Conservation (phyloP, 2,113 vertebrate genomes). For the Trochalopteron elliotii region DNA sequence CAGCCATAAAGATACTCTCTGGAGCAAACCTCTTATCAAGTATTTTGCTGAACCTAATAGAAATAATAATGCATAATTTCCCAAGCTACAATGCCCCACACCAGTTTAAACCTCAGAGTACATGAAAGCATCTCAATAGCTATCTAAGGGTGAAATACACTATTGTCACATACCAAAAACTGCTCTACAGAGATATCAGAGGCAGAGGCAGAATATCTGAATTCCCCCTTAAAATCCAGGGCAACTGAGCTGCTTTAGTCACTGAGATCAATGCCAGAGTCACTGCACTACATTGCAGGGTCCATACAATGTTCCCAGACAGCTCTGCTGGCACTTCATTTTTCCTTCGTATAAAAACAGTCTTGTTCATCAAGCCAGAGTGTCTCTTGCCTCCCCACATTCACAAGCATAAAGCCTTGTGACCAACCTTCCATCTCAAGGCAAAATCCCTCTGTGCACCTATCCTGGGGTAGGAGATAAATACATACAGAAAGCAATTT, state of each 20-base stretch:
- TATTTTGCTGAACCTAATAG: background rate
- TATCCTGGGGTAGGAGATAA: background rate
- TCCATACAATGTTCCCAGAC: background rate
- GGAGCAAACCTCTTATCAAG: background rate
- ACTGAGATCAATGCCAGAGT: background rate
- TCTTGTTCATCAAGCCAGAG: background rate
- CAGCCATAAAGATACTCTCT: background rate
- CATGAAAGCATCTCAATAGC: background rate
- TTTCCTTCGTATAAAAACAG: background rate
- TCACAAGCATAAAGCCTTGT: background rate
- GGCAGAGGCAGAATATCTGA: background rate
- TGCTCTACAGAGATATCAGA: background rate
- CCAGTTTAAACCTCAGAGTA: background rate
- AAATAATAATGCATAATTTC: background rate
- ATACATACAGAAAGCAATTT: background rate
- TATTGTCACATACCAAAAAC: background rate
- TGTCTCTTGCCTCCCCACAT: background rate
- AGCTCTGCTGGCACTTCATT: background rate
- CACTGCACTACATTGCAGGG: background rate
- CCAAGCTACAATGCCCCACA: background rate
- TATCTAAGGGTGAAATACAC: background rate
- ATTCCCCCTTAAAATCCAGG: background rate
- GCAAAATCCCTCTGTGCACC: background rate
- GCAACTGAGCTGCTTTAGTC: background rate
- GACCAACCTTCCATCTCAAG: background rate